Conservation (phyloP, 2,797 vertebrate species). For the Enteromius fasciolatus region DNA sequence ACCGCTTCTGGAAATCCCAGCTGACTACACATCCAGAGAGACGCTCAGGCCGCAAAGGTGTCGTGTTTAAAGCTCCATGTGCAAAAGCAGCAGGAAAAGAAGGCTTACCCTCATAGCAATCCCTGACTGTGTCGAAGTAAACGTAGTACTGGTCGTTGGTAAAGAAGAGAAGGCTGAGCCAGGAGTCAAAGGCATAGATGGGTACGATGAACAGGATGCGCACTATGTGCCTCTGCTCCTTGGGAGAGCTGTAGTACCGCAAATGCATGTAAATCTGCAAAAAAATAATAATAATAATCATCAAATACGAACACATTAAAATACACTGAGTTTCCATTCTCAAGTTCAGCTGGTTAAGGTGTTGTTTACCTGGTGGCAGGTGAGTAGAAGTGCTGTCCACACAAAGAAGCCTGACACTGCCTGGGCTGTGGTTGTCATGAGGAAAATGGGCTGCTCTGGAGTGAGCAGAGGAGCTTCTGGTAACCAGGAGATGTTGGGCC, state of each 20-base stretch:
- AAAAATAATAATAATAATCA: background rate
- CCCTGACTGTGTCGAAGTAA: constrained; percentile 94
- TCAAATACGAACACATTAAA: background rate
- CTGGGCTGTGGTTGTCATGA: constrained; percentile 92
- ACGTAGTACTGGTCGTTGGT: constrained; percentile 99
- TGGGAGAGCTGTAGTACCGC: constrained; percentile 92
- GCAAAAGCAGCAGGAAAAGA: constrained; percentile 7
- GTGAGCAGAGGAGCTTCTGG: constrained; percentile 83
- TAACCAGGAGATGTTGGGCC: constrained; percentile 85
- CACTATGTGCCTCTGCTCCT: constrained; percentile 96
- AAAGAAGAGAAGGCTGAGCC: constrained; percentile 99
- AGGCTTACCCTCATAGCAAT: constrained; percentile 95
- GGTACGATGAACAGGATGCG: constrained; percentile 98
- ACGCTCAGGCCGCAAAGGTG: background rate
- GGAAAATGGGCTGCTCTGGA: constrained; percentile 88
- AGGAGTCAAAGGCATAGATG: constrained; percentile 97
- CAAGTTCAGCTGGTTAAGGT: background rate
- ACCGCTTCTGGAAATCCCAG: constrained; percentile 63
- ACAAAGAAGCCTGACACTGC: constrained; percentile 96
- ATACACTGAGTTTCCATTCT: background rate
- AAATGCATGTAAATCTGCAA: constrained; percentile 98
- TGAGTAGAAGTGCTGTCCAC: constrained; percentile 94
- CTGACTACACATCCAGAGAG: constrained; percentile 64
- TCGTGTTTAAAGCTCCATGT: background rate
- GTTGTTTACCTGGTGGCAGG: constrained; percentile 93